Percentiles rank a stretch among this genome's conserved stretches.
phyloP scores from a whole-genome alignment of 2,888 invertebrate genomes.

The Ecliptopera silaceata region DNA sequence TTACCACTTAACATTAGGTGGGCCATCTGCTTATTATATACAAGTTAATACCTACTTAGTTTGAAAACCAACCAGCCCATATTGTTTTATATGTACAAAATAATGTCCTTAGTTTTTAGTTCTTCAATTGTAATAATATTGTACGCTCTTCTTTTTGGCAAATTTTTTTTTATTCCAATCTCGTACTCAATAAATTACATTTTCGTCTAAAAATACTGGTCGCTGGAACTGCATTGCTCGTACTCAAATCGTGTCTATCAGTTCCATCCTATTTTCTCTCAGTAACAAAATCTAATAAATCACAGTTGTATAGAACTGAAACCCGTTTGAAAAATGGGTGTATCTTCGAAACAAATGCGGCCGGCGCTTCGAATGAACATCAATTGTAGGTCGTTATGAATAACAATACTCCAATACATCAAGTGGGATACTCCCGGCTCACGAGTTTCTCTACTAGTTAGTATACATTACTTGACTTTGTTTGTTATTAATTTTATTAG shows the following conservation, averaged over 20 bases:
- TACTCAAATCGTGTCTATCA: neutral
- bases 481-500: neutral
- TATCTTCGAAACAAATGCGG: conserved; percentile 27
- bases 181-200: too few relatives aligned
- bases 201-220: too few relatives aligned
- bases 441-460: neutral
- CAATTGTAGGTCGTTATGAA: conserved; percentile 29
- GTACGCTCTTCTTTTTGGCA: too few relatives aligned
- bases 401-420: conserved; percentile 25
- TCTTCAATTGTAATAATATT: too few relatives aligned
- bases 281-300: conserved; percentile 17
- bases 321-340: conserved; percentile 21
- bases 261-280: neutral
- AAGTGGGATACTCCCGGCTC: neutral
- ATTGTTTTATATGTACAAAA: too few relatives aligned
- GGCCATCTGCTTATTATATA: too few relatives aligned
- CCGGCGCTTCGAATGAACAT: conserved; percentile 14
- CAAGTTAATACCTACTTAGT: too few relatives aligned
- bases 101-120: too few relatives aligned
- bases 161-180: too few relatives aligned
- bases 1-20: too few relatives aligned
- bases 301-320: conserved; percentile 22
- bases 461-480: neutral
- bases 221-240: too few relatives aligned
- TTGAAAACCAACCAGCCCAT: too few relatives aligned